Evolutionary conservation across 2,888 invertebrate species (phyloP).

Genomic region (Lasioglossum villosulum): DNA sequence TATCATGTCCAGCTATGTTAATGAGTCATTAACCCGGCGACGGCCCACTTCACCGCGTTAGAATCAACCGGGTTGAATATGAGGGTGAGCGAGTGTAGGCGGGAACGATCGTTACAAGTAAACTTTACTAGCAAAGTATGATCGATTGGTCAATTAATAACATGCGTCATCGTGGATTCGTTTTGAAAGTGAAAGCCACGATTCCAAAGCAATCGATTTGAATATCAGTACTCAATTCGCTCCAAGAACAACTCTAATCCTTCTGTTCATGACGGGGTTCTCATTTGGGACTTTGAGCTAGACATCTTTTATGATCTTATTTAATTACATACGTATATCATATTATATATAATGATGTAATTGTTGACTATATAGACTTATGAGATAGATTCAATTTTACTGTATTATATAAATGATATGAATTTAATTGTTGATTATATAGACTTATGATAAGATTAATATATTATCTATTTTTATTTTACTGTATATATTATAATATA

Average conservation of each 20-base stretch:
- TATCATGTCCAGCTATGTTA: slow-evolving; percentile 76
- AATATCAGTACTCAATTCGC: neutral
- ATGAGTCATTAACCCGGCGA: slow-evolving; percentile 74
- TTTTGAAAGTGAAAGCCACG: slow-evolving; percentile 4
- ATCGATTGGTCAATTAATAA: slow-evolving; percentile 45
- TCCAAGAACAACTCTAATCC: neutral
- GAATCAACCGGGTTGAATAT: slow-evolving; percentile 21
- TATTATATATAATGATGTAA: too few species aligned
- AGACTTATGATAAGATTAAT: too few species aligned
- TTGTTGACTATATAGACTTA: too few species aligned
- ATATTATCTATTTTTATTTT: too few species aligned
- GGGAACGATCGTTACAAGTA: slow-evolving; percentile 54
- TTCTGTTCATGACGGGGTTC: neutral
- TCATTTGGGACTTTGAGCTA: neutral
- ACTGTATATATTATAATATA: too few species aligned
- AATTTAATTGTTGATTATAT: too few species aligned
- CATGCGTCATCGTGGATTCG: slow-evolving; percentile 20
- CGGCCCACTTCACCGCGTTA: slow-evolving; percentile 58
- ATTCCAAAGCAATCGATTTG: neutral
- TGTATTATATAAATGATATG: too few species aligned
- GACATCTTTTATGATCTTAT: too few species aligned
- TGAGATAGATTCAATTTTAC: too few species aligned
- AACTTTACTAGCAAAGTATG: slow-evolving; percentile 40
- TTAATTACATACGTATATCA: too few species aligned
- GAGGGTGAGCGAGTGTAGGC: neutral